Base-by-base conservation (phyloP, 2,113 vertebrate species). In the Sardina pilchardus region DNA sequence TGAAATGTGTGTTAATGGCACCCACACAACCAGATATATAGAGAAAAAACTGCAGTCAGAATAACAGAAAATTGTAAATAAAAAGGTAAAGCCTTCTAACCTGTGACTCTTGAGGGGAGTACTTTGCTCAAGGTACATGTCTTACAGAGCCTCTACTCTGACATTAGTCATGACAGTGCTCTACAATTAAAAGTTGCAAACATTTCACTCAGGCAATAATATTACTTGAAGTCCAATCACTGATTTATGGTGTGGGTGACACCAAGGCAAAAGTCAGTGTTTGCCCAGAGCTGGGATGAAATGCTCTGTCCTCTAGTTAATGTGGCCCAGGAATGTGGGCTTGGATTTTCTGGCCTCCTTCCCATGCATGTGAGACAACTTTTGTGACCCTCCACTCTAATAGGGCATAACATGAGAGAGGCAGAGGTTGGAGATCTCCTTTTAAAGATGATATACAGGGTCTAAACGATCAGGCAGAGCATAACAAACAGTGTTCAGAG, bases 181-280 rank as follows among this genome's bases (percentile, higher is more conserved):
- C 71, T 86, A 81, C 85, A 88, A 87, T 89, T 89, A 88, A 87
- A 87, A 84, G 53, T 39, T n/a, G 47, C 50, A 81, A 81, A 75
- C 89, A 78, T 90, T 89, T 88, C 75, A 82, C 88, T 88, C 47
- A 82, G 43, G 47, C 71, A 82, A 88, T 82, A 80, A 85, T 83
- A 89, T 87, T 85, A 85, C 78, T 83, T 80, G 83, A 84, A 53
- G 39, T 19, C 84, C 42, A 81, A 47, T 75, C 81, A 53, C 56
- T 91, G 87, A 91, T 89, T 89, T 90, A 90, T 81, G 83, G 34
- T 26, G 50, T 43, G 82, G 47, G 34, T 90, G 86, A 86, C 50
- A 82, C 71, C 42, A 53, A 82, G 71, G 82, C 83, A 85, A 53
- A 84, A 82, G 83, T 43, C 81, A 84, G 63, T 39, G 81, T 86